Base-by-base conservation (phyloP, 2,888 invertebrate genomes). In the Tetrapedia diversipes region DNA sequence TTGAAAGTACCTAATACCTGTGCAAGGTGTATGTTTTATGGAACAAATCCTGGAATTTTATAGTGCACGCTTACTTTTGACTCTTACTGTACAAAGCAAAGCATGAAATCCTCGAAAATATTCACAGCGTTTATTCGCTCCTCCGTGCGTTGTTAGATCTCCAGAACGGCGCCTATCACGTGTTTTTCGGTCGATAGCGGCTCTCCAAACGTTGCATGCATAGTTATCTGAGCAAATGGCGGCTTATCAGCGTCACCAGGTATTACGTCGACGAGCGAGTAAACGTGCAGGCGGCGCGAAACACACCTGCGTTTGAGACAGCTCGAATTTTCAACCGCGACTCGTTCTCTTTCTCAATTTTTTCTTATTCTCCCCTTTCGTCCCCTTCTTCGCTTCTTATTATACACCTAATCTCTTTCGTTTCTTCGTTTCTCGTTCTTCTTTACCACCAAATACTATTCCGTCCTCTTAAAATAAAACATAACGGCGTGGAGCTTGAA, bases 171-270 rank as follows among this genome's bases (percentile, higher is more conserved):
- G 43, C 41, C 41, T 63, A 59, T 65, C 64, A 45, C 29, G 27
- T 3, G 27, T 41, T 54, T 76, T 84, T 83, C 56, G 60, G 57
- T 72, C 64, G 75, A 84, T 68, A 77, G 64, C 27, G 71, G 45
- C 53, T 69, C 66, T 67, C 68, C 59, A 64, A 73, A 69, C 63
- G 75, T 84, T 73, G 77, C 83, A 77, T 73, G 77, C 83, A 77
- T 72, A 78, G 82, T 85, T 88, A 88, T 87, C 88, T 86, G 69
- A 69, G 82, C 79, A 86, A 85, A 83, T 80, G 78, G 64, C 65
- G 71, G 61, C 81, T 87, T 88, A 88, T 88, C 87, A 87, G 64
- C 68, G 80, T 80, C 51, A 75, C 74, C 77, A 82, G 85, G 84
- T 86, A 86, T 87, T 84, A 79, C 79, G 80, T 80, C 61, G 72